phyloP scores from a whole-genome alignment of 1,140 invertebrate species.

The Samia ricini region DNA sequence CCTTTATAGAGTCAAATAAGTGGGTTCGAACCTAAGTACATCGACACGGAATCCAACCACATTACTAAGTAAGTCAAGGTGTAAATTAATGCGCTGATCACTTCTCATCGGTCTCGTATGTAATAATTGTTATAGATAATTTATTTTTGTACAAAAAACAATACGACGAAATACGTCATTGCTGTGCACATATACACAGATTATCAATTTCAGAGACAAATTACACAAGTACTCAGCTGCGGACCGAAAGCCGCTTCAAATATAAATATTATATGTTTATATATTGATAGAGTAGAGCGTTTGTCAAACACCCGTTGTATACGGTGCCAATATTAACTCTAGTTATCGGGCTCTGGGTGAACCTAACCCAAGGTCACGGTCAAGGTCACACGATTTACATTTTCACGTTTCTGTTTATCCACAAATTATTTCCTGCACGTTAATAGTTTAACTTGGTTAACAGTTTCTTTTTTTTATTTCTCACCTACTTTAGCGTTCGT shows the following conservation, averaged over 20 bases:
- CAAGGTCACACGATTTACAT: conserved; percentile 53
- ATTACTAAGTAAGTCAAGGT: too few relatives aligned
- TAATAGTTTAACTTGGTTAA: too few relatives aligned
- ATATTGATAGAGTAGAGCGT: conserved; percentile 75
- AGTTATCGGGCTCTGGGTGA: conserved; percentile 61
- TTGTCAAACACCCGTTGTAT: conserved; percentile 70
- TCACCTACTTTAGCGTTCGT: too few relatives aligned
- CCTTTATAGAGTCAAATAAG: too few relatives aligned
- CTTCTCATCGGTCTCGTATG: too few relatives aligned
- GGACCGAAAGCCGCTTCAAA: conserved; percentile 66
- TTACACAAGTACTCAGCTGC: conserved; percentile 63
- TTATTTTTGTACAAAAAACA: conserved; percentile 5
- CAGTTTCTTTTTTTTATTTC: too few relatives aligned
- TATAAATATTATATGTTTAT: conserved; percentile 77
- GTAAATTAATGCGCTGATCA: too few relatives aligned
- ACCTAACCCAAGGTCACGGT: conserved; percentile 59
- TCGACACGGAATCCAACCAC: too few relatives aligned
- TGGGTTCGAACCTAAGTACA: too few relatives aligned
- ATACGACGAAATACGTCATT: conserved; percentile 29
- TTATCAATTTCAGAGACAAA: conserved; percentile 70
- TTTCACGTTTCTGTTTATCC: conserved; percentile 23
- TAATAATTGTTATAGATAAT: too few relatives aligned
- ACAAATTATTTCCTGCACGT: too few relatives aligned
- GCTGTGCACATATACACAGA: conserved; percentile 37
- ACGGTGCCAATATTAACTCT: conserved; percentile 75